Evolutionary conservation across 2,888 invertebrate species (phyloP).

Genomic region (Rugalucina vietnamica): DNA sequence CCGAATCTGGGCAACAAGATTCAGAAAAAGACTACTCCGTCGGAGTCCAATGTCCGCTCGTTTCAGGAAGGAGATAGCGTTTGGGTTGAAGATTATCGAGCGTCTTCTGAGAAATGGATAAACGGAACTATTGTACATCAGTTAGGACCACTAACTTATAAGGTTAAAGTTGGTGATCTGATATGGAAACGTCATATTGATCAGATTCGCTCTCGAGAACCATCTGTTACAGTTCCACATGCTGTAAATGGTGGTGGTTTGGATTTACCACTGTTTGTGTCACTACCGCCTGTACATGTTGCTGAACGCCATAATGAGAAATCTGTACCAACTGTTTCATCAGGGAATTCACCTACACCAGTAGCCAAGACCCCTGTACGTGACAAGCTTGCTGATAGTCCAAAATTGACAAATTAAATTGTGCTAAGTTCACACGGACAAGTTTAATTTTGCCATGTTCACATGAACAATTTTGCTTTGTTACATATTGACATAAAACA

Average conservation of each 20-base stretch:
- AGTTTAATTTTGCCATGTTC: too few species aligned
- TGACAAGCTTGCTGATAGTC: too few species aligned
- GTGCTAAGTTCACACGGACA: too few species aligned
- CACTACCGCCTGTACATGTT: background rate
- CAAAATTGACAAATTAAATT: too few species aligned
- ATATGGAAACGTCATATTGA: constrained; percentile 12
- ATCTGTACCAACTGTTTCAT: background rate
- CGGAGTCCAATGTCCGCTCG: background rate
- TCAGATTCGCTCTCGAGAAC: background rate
- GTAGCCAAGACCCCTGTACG: background rate
- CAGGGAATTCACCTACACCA: background rate
- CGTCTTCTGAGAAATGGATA: background rate
- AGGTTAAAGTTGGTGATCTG: constrained; percentile 5
- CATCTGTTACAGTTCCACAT: background rate
- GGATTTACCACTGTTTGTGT: background rate
- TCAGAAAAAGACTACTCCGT: constrained; percentile 1
- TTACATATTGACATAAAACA: too few species aligned
- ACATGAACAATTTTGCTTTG: too few species aligned
- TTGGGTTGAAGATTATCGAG: background rate
- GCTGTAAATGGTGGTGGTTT: background rate
- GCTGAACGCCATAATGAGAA: background rate
- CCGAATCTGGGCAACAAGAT: background rate
- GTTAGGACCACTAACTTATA: constrained; percentile 6
- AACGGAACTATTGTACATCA: background rate
- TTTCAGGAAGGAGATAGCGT: constrained; percentile 1